A percentile compares a stretch with the other conserved stretches of the same genome.
Conservation (phyloP, 2,113 vertebrate genomes). For the Phocoena phocoena region DNA sequence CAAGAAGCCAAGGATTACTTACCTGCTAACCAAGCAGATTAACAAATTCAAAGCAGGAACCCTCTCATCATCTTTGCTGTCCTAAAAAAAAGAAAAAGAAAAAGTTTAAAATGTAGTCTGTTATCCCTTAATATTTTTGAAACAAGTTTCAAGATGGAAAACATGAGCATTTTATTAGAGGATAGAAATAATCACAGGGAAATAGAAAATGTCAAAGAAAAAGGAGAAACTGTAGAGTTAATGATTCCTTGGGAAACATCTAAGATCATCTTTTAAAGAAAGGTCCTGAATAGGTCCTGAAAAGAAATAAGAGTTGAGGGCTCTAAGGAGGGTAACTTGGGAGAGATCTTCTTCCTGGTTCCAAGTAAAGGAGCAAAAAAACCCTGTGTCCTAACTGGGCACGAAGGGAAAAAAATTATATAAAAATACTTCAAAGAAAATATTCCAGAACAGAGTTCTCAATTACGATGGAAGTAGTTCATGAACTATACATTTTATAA, state of each 20-base stretch:
- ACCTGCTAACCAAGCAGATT: slow-evolving; percentile 98
- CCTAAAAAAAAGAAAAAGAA: slow-evolving; percentile 81
- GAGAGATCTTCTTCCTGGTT: neutral
- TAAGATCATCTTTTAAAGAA: slow-evolving; percentile 2
- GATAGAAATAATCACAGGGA: neutral
- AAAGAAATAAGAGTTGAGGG: neutral
- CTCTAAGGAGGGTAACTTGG: neutral
- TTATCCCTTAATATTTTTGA: neutral
- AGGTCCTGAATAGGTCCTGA: neutral
- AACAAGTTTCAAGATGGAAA: slow-evolving; percentile 31
- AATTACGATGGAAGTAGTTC: neutral
- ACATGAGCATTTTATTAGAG: neutral
- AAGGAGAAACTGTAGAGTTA: neutral
- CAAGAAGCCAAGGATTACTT: slow-evolving; percentile 50
- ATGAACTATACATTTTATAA: neutral
- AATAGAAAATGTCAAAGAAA: neutral
- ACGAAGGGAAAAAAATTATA: neutral
- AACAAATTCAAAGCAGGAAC: slow-evolving; percentile 95
- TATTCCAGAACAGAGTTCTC: neutral
- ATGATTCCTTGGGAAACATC: neutral
- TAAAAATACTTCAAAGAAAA: neutral
- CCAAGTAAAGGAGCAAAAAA: neutral
- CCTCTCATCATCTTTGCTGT: slow-evolving; percentile 91
- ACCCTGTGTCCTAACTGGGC: neutral
- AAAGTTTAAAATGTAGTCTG: neutral